Conservation (phyloP, 2,888 invertebrate species). For the Athalia rosae region DNA sequence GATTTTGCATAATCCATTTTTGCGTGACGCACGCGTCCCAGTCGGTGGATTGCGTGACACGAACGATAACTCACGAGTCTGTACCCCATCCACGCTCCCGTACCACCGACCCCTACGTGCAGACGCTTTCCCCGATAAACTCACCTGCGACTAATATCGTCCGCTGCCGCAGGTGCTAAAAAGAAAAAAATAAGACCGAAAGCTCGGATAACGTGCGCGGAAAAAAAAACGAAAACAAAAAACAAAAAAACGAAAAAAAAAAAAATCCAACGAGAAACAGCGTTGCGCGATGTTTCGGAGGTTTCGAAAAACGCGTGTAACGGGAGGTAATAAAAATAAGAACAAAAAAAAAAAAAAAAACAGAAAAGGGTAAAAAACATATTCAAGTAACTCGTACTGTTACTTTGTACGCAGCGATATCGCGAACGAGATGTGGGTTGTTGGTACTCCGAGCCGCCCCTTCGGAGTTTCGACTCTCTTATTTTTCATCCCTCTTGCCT, state of each 20-base stretch:
- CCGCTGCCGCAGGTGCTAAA: background rate
- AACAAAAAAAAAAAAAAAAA: background rate
- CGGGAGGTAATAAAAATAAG: slow-evolving; percentile 40
- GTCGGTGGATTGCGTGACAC: slow-evolving; percentile 58
- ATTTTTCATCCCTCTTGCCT: slow-evolving; percentile 29
- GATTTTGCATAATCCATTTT: slow-evolving; percentile 59
- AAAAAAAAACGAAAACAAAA: no score
- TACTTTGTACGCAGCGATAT: slow-evolving; percentile 52
- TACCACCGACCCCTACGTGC: background rate
- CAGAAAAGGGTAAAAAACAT: slow-evolving; percentile 57
- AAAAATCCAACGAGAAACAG: no score
- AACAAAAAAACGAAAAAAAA: no score
- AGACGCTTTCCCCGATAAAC: slow-evolving; percentile 26
- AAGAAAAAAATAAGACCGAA: background rate
- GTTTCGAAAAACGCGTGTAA: slow-evolving; percentile 51
- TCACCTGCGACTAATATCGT: background rate
- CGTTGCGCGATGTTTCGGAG: no score
- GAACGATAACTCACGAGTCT: slow-evolving; percentile 62
- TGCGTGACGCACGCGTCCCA: slow-evolving; percentile 49
- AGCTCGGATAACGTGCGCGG: no score
- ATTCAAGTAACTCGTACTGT: slow-evolving; percentile 53
- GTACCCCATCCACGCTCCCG: slow-evolving; percentile 17
- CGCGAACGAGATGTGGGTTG: slow-evolving; percentile 23
- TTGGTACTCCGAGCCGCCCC: slow-evolving; percentile 40
- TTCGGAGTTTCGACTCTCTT: slow-evolving; percentile 55